These are phyloP conservation scores for Theonella swinhoei DNA, from an alignment of 37 sponge, comb jelly and placozoan species.

Conservation along the genomic window DNA sequence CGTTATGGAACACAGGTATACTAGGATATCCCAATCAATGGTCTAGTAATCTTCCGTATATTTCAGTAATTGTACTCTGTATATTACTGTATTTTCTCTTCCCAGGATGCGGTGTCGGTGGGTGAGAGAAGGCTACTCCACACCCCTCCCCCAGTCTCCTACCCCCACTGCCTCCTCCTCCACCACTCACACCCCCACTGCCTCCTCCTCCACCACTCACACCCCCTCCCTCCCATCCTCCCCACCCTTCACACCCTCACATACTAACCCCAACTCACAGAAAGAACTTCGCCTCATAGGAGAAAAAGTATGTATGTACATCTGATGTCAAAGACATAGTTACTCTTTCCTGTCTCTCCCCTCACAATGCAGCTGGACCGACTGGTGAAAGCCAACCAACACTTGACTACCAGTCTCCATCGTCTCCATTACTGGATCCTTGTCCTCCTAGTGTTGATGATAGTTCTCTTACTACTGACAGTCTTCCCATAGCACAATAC, in stretches of 20 bases:
- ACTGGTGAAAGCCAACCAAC: background rate
- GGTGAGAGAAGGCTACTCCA: slow-evolving; percentile 5
- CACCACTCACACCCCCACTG: background rate
- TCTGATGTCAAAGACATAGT: background rate
- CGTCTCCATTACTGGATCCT: background rate
- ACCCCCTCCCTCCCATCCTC: background rate
- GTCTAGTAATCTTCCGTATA: background rate
- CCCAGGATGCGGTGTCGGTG: slow-evolving; percentile 9
- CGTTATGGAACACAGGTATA: slow-evolving; percentile 49
- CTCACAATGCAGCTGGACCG: background rate
- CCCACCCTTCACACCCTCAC: background rate
- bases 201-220: background rate
- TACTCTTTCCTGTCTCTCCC: background rate
- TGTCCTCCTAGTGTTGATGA: background rate
- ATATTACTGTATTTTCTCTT: background rate
- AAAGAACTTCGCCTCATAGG: background rate
- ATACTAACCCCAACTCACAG: background rate
- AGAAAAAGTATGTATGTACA: background rate
- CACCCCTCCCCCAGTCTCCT: slow-evolving; percentile 1
- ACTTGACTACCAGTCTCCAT: background rate
- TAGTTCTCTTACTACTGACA: background rate
- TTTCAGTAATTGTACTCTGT: background rate
- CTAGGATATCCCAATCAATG: too few species aligned
- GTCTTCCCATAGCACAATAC: too few species aligned
- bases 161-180: background rate